Conservation (phyloP, 2,113 vertebrate species). For the Neogobius melanostomus region DNA sequence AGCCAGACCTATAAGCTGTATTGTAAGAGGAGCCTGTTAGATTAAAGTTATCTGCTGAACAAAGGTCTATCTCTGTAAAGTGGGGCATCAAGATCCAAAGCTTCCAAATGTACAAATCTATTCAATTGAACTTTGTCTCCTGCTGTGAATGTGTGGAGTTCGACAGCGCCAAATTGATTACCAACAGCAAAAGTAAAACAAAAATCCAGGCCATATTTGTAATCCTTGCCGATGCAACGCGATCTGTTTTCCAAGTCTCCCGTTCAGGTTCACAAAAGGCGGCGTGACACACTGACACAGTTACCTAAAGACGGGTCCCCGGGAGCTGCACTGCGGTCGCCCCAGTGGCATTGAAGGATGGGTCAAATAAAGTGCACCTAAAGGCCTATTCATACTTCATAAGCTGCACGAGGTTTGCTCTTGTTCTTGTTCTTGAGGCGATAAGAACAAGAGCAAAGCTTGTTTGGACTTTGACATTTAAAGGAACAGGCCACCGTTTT, state of each 20-base stretch:
- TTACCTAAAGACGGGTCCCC: background rate
- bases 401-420: no score
- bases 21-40: background rate
- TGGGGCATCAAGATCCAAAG: background rate
- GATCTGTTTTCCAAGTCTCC: background rate
- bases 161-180: constrained; percentile 11
- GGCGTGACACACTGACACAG: background rate
- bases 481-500: no score
- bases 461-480: no score
- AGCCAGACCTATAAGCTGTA: background rate
- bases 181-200: constrained; percentile 31
- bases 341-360: no score
- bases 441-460: no score
- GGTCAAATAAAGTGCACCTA: no score
- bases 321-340: no score
- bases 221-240: background rate
- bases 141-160: constrained; percentile 12
- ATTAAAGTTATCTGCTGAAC: constrained; percentile 17
- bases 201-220: background rate
- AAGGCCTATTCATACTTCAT: no score
- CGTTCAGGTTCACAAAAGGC: no score
- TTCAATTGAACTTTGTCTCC: constrained; percentile 27
- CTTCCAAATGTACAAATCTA: constrained; percentile 22
- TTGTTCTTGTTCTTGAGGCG: no score
- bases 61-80: background rate